Base-by-base conservation (phyloP, 2,888 invertebrate genomes). In the Parelbella ahira region DNA sequence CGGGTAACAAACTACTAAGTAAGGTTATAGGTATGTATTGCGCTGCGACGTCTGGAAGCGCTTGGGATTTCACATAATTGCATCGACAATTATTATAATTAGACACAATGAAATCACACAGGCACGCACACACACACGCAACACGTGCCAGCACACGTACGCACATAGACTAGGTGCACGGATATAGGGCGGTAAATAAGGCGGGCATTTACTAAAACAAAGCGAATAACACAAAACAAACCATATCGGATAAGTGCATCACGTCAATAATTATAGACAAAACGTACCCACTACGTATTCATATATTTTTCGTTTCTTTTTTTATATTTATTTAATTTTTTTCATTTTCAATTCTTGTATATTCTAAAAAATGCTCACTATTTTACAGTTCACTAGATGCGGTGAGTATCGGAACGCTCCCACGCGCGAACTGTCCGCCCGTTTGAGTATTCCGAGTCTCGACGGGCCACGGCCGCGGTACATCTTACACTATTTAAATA, bases 171-270 rank as follows among this genome's bases (percentile, higher is more conserved):
- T 66, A 69, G 60, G 82, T 84, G 84, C 82, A 66, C 55, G 66
- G 68, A 11, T 68, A 76, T 53, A 68, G 68, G 68, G 66, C 57
- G 63, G 63, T 64, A 68, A 77, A 66, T 28, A 38, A 70, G 56
- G 53, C 68, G 68, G 68, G 63, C 60, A n/a, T n/a, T 65, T 64
- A 82, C 83, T 78, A 84, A 84, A 82, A 82, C 81, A 67, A 84
- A 84, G 83, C 83, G 67, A 68, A 61, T 68, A 68, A 78, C 37
- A 37, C 29, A n/a, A n/a, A 38, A 79, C 70, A 76, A 81, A 78
- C 72, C 71, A 77, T n/a, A 80, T 78, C 63, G 64, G 59, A 63
- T 73, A 71, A 83, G 83, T 86, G 84, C 84, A 84, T 78, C 79
- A 83, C 83, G 81, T 83, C 78, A 73, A 68, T 53, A 56, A n/a